Evolutionary conservation across 23 tunicate genomes (phyloP).

Genomic region (Halocynthia aurantium): DNA sequence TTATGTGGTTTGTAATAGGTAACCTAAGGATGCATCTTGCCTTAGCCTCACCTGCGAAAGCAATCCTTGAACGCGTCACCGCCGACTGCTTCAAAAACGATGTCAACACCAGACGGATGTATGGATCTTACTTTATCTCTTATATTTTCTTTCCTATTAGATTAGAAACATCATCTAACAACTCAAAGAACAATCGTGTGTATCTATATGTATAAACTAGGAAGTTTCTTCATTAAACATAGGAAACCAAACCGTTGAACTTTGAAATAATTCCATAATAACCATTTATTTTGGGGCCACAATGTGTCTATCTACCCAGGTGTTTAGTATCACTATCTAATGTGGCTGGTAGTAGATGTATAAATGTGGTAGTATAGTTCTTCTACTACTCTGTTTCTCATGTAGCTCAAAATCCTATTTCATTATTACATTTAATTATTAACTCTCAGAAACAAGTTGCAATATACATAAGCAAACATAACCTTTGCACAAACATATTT

Average conservation of each 20-base stretch:
- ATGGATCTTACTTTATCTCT: slow-evolving; percentile 41
- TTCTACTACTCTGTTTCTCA: too few species aligned
- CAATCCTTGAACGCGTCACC: slow-evolving; percentile 82
- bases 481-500: too few species aligned
- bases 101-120: slow-evolving; percentile 57
- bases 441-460: too few species aligned
- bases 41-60: slow-evolving; percentile 31
- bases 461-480: too few species aligned
- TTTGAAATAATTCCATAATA: not conserved
- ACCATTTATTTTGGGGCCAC: not conserved
- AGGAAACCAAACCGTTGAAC: not conserved
- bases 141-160: slow-evolving; percentile 53
- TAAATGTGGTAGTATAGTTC: too few species aligned
- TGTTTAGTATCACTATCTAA: too few species aligned
- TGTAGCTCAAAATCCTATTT: too few species aligned
- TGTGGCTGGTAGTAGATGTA: too few species aligned
- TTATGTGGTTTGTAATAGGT: too few species aligned
- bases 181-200: not conserved
- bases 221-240: not conserved
- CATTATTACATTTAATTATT: too few species aligned
- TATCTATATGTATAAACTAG: too few species aligned
- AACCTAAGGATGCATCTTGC: too few species aligned
- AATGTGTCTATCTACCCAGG: not conserved
- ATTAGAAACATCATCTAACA: not conserved
- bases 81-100: slow-evolving; percentile 93